These are phyloP conservation scores for Cathartes aura DNA, from an alignment of 2,113 vertebrate genomes.

Conservation along the genomic window DNA sequence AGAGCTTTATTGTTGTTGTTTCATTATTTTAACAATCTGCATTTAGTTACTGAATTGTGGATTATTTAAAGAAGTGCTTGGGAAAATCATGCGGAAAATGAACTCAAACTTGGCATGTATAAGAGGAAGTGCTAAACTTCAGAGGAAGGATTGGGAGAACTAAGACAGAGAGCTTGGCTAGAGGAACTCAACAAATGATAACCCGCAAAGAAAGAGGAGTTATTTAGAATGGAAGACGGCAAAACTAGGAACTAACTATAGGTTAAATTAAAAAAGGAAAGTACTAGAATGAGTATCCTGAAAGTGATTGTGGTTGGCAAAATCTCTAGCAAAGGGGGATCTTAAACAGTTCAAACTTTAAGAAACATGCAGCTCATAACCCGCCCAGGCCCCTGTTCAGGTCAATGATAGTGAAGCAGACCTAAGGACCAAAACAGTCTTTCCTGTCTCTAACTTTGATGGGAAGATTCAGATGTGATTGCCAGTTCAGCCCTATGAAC, in stretches of 20 bases:
- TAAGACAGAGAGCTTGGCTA: not conserved
- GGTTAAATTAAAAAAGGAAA: not conserved
- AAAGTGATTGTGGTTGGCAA: not conserved
- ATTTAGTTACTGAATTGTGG: constrained; percentile 23
- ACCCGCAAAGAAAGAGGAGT: not conserved
- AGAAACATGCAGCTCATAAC: not conserved
- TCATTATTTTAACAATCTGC: constrained; percentile 39
- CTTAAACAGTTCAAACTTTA: not conserved
- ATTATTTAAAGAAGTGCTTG: constrained; percentile 53
- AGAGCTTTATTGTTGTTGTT: constrained; percentile 39
- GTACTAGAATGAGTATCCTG: not conserved
- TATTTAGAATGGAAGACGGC: not conserved
- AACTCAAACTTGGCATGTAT: constrained; percentile 31
- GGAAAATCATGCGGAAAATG: constrained; percentile 42
- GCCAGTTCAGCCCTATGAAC: not conserved
- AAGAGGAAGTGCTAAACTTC: constrained; percentile 49
- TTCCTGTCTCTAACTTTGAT: not conserved
- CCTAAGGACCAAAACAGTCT: not conserved
- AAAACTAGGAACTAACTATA: not conserved
- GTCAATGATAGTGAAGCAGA: not conserved
- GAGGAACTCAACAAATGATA: constrained; percentile 8
- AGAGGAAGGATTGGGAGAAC: constrained; percentile 10
- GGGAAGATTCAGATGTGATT: not conserved
- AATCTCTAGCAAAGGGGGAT: not conserved
- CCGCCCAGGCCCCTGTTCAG: not conserved